Conservation (phyloP, 2,888 invertebrate species). For the Hetaerina titia region DNA sequence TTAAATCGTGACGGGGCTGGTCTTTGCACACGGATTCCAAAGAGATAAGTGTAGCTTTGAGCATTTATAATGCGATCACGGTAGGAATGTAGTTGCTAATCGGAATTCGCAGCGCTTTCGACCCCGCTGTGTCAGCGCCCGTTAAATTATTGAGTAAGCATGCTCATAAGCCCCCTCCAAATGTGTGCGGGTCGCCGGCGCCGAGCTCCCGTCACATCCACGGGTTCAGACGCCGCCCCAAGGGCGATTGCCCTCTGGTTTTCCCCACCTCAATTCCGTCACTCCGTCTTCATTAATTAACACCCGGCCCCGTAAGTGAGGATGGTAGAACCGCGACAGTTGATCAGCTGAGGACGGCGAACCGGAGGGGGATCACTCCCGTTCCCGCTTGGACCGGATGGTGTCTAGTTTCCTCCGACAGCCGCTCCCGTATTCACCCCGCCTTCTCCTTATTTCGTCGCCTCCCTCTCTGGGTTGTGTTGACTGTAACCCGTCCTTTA, state of each 20-base stretch:
- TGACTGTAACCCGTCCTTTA: too few species aligned
- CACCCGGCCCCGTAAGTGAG: background rate
- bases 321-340: conserved; percentile 26
- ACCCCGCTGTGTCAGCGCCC: background rate
- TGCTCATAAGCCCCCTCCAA: background rate
- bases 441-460: too few species aligned
- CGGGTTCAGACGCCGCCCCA: background rate
- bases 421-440: background rate
- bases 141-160: background rate
- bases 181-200: background rate
- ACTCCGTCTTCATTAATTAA: conserved; percentile 52
- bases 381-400: background rate
- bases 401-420: background rate
- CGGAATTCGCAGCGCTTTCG: background rate
- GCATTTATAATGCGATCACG: background rate
- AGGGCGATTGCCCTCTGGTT: background rate
- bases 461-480: too few species aligned
- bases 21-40: too few species aligned
- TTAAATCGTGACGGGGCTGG: too few species aligned
- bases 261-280: background rate
- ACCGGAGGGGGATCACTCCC: background rate
- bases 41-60: background rate
- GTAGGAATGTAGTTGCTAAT: background rate
- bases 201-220: background rate
- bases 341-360: background rate